These are phyloP conservation scores for Tipula helvola DNA, from an alignment of 2,888 invertebrate species.

Conservation along the genomic window DNA sequence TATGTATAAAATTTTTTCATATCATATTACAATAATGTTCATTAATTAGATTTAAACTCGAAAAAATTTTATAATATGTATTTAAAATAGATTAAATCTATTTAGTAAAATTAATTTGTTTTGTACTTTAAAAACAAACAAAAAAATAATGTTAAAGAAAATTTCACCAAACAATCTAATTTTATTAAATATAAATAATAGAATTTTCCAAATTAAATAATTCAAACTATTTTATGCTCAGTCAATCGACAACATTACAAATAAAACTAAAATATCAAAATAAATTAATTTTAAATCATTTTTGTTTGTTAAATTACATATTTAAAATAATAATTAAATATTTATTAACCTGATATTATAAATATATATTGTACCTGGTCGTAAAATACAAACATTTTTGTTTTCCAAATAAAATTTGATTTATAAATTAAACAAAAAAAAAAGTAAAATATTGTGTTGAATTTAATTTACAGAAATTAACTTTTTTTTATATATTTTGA, in stretches of 20 bases:
- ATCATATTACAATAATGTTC: not conserved
- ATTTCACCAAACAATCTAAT: not conserved
- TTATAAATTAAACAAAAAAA: not conserved
- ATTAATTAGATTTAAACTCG: not conserved
- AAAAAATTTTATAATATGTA: not conserved
- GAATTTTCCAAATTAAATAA: not conserved
- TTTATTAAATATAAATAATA: not conserved
- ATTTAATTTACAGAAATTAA: not conserved
- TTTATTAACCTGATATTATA: not conserved
- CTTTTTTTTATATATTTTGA: not conserved
- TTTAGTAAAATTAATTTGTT: conserved; percentile 4
- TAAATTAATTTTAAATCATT: not conserved
- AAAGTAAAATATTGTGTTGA: not conserved
- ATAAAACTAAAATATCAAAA: not conserved
- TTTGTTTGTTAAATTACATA: not conserved
- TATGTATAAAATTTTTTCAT: not conserved
- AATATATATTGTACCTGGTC: not conserved
- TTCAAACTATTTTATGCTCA: not conserved
- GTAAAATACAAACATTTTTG: not conserved
- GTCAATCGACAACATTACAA: not conserved
- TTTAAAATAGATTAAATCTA: not conserved
- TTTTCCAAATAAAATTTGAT: not conserved
- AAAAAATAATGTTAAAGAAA: not conserved
- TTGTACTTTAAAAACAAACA: not conserved
- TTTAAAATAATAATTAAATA: not conserved